Evolutionary conservation across 2,113 vertebrate species (phyloP), one percentile per base, ranked within the genome.

Genomic region (Carassius carassius): DNA sequence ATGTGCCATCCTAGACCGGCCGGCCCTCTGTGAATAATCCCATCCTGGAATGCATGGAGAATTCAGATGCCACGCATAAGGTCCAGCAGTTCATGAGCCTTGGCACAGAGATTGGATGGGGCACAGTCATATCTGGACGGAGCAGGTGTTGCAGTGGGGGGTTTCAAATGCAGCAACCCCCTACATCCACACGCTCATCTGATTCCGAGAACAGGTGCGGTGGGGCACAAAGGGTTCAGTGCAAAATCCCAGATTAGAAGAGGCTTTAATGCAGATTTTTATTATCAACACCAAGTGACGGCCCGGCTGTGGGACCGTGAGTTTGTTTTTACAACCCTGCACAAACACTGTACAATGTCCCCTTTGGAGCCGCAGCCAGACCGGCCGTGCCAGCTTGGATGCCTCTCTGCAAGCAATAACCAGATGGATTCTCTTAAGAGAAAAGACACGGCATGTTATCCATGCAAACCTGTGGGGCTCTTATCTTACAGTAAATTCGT

Each of bases 371-470:
- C 11, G 5, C 23, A 54, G 79, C 79, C 79, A 81, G 32, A 82
- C 14, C 3, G 21, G 32, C 29, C 7, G 7, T 82, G 81, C 81
- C 81, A 82, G 81, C 81, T 82, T 82, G 81, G 67, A 82, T 72
- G 19, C 5, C 32, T 58, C 49, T 82, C 67, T 58, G 51, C 41
- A 72, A 70, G 81, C 81, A 82, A 72, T 41, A 72, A 82, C 47
- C 81, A 82, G 81, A 82, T 82, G 81, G 81, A 81, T 69, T 69
- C 16, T 69, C 79, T 81, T 81, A 69, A 54, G 79, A 81, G 23
- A 67, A 69, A 65, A 82, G 49, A 41, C 47, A 58, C 49, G 65
- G 74, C 56, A 37, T 62, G 56, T 41, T 78, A 78, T 78, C 51
- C 21, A 9, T 51, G 81, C 65, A 58, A n/a, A 25, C 6, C 49